These are phyloP conservation scores for Enteromius viviparus DNA, from an alignment of 2,797 vertebrate genomes.

Conservation along the genomic window DNA sequence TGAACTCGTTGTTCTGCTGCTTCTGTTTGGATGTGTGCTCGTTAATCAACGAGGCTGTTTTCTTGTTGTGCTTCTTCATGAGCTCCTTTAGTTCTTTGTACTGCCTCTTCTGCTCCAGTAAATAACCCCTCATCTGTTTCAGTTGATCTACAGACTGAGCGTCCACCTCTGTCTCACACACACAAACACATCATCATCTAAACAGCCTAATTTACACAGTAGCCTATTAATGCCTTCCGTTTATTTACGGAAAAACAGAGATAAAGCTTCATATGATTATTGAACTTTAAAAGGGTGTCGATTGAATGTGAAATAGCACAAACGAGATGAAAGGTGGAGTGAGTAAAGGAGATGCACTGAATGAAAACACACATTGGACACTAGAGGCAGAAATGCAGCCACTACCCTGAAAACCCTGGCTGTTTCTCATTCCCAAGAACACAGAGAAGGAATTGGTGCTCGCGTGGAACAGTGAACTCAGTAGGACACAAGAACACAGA, in stretches of 20 bases:
- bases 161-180: slow-evolving; percentile 82
- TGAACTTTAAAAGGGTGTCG: no score
- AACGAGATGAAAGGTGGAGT: neutral
- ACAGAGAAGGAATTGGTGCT: no score
- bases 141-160: slow-evolving; percentile 92
- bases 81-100: slow-evolving; percentile 99
- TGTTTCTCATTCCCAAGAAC: no score
- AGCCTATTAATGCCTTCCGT: no score
- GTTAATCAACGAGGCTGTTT: slow-evolving; percentile 93
- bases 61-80: slow-evolving; percentile 93
- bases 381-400: neutral
- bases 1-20: slow-evolving; percentile 88
- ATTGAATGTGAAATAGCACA: neutral
- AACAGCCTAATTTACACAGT: neutral
- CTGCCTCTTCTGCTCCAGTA: slow-evolving; percentile 94
- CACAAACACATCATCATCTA: neutral
- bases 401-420: neutral
- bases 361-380: no score
- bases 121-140: slow-evolving; percentile 93
- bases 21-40: slow-evolving; percentile 90
- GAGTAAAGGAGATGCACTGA: no score
- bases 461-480: no score
- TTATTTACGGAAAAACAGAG: no score
- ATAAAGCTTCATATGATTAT: no score
- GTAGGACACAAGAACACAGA: no score